A percentile compares a stretch with the other conserved stretches of the same genome.
Evolutionary conservation across 2,888 invertebrate genomes (phyloP).

Genomic region (Strigamia maritima): DNA sequence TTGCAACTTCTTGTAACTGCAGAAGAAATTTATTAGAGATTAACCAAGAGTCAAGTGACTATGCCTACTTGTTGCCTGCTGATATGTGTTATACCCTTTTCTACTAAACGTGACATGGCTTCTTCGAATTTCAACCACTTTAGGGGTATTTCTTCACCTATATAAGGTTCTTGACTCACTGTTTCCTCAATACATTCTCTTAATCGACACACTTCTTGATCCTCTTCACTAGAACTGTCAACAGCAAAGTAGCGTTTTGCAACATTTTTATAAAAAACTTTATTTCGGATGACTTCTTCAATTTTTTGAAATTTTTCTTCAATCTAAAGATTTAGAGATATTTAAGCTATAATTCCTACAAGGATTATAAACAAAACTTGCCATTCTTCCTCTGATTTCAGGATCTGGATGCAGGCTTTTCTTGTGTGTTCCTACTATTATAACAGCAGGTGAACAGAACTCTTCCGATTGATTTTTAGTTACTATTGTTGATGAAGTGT

Average conservation of each 20-base stretch:
- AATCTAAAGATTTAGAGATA: constrained; percentile 9
- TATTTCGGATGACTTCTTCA: constrained; percentile 34
- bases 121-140: constrained; percentile 40
- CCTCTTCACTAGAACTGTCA: constrained; percentile 37
- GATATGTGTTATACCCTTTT: constrained; percentile 34
- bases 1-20: constrained; percentile 39
- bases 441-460: constrained; percentile 35
- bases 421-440: constrained; percentile 36
- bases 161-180: constrained; percentile 37
- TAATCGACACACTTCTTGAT: constrained; percentile 31
- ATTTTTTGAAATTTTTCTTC: constrained; percentile 40
- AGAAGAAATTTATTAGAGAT: neutral
- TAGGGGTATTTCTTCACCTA: constrained; percentile 40
- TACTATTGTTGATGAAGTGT: constrained; percentile 35
- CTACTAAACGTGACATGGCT: constrained; percentile 26
- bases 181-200: constrained; percentile 37
- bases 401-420: constrained; percentile 9
- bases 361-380: neutral
- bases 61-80: neutral
- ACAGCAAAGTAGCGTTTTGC: constrained; percentile 38
- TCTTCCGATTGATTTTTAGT: constrained; percentile 31
- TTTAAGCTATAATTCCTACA: neutral
- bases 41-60: neutral
- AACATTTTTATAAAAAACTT: constrained; percentile 38
- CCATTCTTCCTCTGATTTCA: constrained; percentile 35